Base-by-base conservation (phyloP, 2,888 invertebrate species). In the Thereva unica region DNA sequence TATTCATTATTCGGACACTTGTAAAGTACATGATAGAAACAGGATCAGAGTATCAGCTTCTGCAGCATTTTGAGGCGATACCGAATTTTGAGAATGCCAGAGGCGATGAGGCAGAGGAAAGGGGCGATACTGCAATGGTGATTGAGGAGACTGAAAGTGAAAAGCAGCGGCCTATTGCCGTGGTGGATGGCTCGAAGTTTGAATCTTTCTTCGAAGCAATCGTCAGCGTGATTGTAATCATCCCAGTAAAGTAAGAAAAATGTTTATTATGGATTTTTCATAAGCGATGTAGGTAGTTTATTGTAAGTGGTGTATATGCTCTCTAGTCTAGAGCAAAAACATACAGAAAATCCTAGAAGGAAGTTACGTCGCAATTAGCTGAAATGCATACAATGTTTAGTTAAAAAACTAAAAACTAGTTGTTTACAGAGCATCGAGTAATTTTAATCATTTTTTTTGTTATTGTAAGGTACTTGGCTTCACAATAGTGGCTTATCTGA, bases 1-100 rank as follows among this genome's bases (percentile, higher is more conserved):
- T 99, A 55, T 95, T 96, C 76, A 91, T 96, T 37, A 88, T 97
- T 67, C 86, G 97, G 74, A 91, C 86, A 71, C 87, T 91, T 70
- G 82, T 89, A 68, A 97, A 97, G 78, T 97, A 94, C 77, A 84
- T 97, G 47, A 90, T 95, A 9, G 95, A 97, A 79, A 91, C 91
- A 73, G 87, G 95, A 9, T 91, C 91, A 0, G 97, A 97, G 78
- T 92, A 92, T 71, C 91, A 94, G 71, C 83, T 97, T 71, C 84
- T 93, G 63, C 87, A 91, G 71, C 93, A 96, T 77, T 86, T 95
- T 71, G 91, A 93, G 77, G 83, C 82, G 34, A 82, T 82, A 66
- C 81, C 84, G 70, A 77, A 79, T 68, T 82, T 76, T 41, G 71
- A 77, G 61, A 35, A 72, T 2, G 49, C 76, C 37, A 44, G n/a